Base-by-base conservation (phyloP, 1,140 invertebrate genomes). In the Caerostris darwini region DNA sequence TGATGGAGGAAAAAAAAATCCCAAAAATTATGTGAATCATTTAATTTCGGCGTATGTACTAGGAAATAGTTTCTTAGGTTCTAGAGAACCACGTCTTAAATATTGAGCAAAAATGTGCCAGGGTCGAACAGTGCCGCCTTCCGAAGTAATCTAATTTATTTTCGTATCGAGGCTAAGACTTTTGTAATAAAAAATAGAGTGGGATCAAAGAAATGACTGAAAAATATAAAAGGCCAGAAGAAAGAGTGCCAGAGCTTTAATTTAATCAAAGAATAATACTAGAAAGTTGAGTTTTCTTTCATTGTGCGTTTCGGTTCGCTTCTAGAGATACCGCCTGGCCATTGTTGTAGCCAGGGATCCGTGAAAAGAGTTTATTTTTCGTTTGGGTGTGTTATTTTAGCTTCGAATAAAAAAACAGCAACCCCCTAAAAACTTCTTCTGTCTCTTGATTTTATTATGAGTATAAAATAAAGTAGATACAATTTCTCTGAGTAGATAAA, bases 251-350 rank as follows among this genome's bases (percentile, higher is more conserved):
- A 54, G 57, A 83, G 57, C 82, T 54, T 58, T 83, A 83, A 83
- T 83, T 83, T 83, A 83, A 83, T 83, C 56, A 83, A 83, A 83
- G 82, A 83, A 83, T 58, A 83, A 83, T 58, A 19, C 82, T 83
- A 7, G 54, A 56, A 58, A 83, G 82, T 77, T 77, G 19, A 58
- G 82, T 57, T 83, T 83, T 83, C 6, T 83, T 57, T 57, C 54
- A 17, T 34, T n/a, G 82, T 7, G 6, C 8, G 53, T 57, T 57
- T 57, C 54, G 56, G 82, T 83, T 58, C 56, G 5, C 4, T 83
- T 57, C 57, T 56, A 58, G 12, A 19, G 82, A 53, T 56, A 58
- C 17, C 53, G 82, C 14, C 53, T 83, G 54, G 54, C n/a, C 57
- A 83, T 83, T 83, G 82, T 83, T 34, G 54, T 53, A 83, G 54